Base-by-base conservation (phyloP, 2,888 invertebrate species). In the Chaitophorus viminalis region DNA sequence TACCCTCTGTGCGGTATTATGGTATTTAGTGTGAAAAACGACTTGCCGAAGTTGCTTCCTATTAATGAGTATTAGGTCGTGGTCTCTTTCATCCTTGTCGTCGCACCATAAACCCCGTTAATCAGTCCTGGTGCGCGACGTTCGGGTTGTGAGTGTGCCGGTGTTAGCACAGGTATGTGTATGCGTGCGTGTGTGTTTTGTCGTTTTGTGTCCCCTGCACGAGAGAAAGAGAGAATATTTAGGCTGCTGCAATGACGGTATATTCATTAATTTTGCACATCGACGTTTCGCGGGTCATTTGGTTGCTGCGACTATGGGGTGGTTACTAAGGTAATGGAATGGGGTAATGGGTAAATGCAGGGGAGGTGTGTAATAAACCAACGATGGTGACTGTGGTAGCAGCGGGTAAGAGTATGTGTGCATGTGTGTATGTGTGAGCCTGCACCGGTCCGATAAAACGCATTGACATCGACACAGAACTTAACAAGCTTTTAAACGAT, bases 401-500 rank as follows among this genome's bases (percentile, higher is more conserved):
- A 0, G 17, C 17, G 18, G 72, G 46, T 46, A n/a, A n/a, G n/a
- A n/a, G n/a, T n/a, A n/a, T n/a, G 46, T 46, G 46, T 14, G 46
- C 1, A 1, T 25, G 79, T 4, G 79, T 29, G n/a, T 21, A 14
- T 29, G n/a, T 11, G 31, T 3, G 65, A 17, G 84, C 78, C 86
- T 87, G 86, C 86, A 81, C 39, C 86, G 74, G 86, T 39, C 79
- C 86, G 86, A 87, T 87, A 87, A 87, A 87, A 72, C 86, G 79
- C 85, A 36, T 77, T 78, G 78, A 86, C 78, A 70, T 70, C 78
- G 70, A 68, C 86, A 36, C 86, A 33, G 79, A 36, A 79, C 79
- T 79, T 87, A 87, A 87, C 79, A 87, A 87, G 86, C 39, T 87
- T 87, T 87, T 86, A 86, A 86, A 86, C 86, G 86, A 87, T 31